Base-by-base conservation (phyloP, 1,140 invertebrate species). In the Drosophila micromelanica region DNA sequence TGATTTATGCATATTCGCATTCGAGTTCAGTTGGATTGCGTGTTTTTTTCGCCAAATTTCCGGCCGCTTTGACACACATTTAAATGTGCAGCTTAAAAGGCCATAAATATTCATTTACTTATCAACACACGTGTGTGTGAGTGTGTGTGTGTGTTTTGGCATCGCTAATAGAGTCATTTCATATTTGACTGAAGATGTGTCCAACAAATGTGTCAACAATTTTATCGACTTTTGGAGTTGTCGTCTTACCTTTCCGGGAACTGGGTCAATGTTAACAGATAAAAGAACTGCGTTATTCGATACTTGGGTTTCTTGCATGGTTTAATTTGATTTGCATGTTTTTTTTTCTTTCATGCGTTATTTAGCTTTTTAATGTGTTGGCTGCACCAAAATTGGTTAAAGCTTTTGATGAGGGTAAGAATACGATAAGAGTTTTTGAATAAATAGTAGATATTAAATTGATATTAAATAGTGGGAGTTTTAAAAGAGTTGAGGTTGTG, bases 1-100 rank as follows among this genome's bases (percentile, higher is more conserved):
- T 85, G 73, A 85, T 85, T 86, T 85, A 85, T 68, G 63, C 70
- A 73, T 61, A 60, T 86, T 85, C 80, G 73, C 68, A 80, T 73
- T 56, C 56, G 54, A 75, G 75, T 75, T 64, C 42, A 17, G 20
- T 40, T 76, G 55, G 55, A 40, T 63, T 42, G 37, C 56, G 17
- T 70, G 40, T 13, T 45, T 77, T 45, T 77, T 78, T 85, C 80
- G 59, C 76, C 77, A 74, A 70, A 76, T 85, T 85, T 85, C 80
- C 80, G 81, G 81, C 73, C 13, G n/a, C 17, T 54, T 64, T 82
- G 80, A 77, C 80, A 85, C 73, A 85, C 64, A 80, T 86, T 85
- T 73, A 56, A 78, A 84, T 75, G 65, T 79, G 67, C 73, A 68
- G 52, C 46, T 78, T 79, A 61, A 70, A 84, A 63, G 57, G 45